Conservation (phyloP, 2,888 invertebrate genomes). For the Tholera decimalis region DNA sequence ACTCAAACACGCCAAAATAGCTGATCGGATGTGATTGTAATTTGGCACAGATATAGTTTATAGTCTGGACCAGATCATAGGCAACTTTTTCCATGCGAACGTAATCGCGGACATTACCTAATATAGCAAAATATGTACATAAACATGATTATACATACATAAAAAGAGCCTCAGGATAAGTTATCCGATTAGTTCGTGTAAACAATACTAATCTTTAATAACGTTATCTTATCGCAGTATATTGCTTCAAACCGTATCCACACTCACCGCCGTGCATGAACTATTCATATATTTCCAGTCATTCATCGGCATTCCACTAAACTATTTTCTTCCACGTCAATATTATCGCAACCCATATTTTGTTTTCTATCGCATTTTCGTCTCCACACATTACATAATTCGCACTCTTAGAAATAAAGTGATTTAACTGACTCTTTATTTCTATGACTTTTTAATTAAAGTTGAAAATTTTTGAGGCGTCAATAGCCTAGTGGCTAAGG, state of each 20-base stretch:
- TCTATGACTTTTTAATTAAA: no score
- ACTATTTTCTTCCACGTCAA: slow-evolving; percentile 29
- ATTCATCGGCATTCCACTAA: slow-evolving; percentile 38
- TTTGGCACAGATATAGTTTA: no score
- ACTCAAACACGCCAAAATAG: no score
- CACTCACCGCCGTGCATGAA: slow-evolving; percentile 31
- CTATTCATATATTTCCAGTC: slow-evolving; percentile 38
- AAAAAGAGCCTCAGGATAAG: slow-evolving; percentile 16
- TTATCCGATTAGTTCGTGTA: slow-evolving; percentile 24
- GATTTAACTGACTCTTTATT: no score
- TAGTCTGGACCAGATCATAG: no score
- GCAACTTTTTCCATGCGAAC: no score
- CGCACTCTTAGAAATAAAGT: no score
- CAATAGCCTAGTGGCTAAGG: no score
- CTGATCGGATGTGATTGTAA: no score
- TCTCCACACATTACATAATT: slow-evolving; percentile 20
- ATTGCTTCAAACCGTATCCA: slow-evolving; percentile 36
- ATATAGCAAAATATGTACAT: background rate
- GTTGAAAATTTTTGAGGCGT: no score
- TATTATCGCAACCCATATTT: slow-evolving; percentile 47
- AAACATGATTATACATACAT: no score
- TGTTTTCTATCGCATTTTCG: slow-evolving; percentile 41
- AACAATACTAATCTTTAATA: slow-evolving; percentile 48
- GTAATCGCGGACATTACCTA: no score
- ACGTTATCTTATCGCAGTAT: slow-evolving; percentile 46